Evolutionary conservation across 2,888 invertebrate genomes (phyloP), one percentile per base, ranked within the genome.

Genomic region (Drosophila basisetae): DNA sequence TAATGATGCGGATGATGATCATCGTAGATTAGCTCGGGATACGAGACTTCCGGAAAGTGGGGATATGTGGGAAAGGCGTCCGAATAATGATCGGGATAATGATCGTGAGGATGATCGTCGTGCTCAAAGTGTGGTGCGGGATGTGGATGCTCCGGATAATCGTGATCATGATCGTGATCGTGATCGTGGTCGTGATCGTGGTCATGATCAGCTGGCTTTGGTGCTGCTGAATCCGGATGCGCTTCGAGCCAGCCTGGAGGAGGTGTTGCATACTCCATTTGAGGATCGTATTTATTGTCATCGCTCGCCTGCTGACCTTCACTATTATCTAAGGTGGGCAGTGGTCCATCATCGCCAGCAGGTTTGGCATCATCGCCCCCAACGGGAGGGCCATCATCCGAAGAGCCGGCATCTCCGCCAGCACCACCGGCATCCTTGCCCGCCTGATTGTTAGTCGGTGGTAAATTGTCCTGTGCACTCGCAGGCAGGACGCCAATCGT

Each of bases 241-340:
- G 86, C 78, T 37, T 91, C 90, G 7, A 93, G 60, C 89, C 92
- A 93, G 7, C 92, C 91, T 0, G 93, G 93, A 0, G 93, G 93
- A n/a, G 93, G 93, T 47, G 93, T 93, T 2, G 92, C 89, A 73
- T 92, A 92, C 56, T 93, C 93, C 76, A 91, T 92, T 22, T 68
- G 88, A 1, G 90, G 90, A 68, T 92, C 88, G 70, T 93, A 92
- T 10, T 81, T 87, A 58, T 84, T 76, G 53, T 83, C 83, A 39
- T 83, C 80, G n/a, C 76, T 71, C 22, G 78, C 62, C 9, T 63
- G 74, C 9, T 63, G 74, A 22, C 82, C 63, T 33, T 78, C 80
- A 60, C 73, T 64, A 10, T 76, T 76, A 18, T 78, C 78, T 6
- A 82, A 30, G 0, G 78, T 35, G 18, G 85, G 89, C 13, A 89